A percentile compares a stretch with the other conserved stretches of the same genome.
phyloP scores from a whole-genome alignment of 2,797 vertebrate genomes.

The Enteromius fasciolatus region DNA sequence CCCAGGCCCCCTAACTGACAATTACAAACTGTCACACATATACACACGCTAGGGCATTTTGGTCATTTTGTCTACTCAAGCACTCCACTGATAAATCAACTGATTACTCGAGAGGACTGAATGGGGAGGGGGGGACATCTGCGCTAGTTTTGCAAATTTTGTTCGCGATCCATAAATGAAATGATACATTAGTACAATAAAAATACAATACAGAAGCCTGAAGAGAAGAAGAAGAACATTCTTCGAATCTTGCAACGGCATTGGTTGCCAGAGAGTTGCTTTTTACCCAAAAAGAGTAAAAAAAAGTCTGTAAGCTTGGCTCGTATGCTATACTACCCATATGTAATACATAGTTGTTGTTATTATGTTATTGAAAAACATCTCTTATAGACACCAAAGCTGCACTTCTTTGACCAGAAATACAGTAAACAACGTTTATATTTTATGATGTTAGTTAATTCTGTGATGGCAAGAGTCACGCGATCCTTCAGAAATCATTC shows the following conservation, averaged over 20 bases:
- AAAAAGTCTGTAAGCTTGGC: no score
- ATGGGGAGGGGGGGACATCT: background rate
- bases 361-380: no score
- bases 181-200: background rate
- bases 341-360: background rate
- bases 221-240: no score
- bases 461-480: background rate
- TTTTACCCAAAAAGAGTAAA: no score
- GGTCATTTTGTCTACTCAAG: slow-evolving; percentile 19
- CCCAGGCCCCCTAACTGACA: slow-evolving; percentile 51
- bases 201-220: background rate
- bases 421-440: background rate
- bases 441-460: no score
- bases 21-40: slow-evolving; percentile 53
- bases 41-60: slow-evolving; percentile 23
- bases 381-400: background rate
- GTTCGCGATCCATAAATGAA: background rate
- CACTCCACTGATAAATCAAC: background rate
- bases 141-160: background rate
- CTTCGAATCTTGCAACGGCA: no score
- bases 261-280: no score
- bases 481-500: background rate
- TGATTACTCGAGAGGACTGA: background rate
- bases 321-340: no score
- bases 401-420: background rate